Base-by-base conservation (phyloP, 92 coral and sea anemone species). In the Metridium senile region DNA sequence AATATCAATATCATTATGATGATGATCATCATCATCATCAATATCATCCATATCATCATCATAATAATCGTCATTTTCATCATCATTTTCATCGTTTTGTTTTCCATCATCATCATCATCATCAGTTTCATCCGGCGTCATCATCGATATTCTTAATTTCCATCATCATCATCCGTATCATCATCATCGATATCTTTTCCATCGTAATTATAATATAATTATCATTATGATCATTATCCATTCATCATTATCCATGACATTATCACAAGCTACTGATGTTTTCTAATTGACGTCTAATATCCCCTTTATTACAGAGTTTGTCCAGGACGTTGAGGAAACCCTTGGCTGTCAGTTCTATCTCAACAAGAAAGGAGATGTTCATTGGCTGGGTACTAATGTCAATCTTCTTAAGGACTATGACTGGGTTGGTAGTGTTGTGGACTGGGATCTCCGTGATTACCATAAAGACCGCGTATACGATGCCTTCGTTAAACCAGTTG, bases 261-360 rank as follows among this genome's bases (percentile, higher is more conserved):
- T n/a, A n/a, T n/a, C n/a, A n/a, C n/a, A n/a, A n/a, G n/a, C n/a
- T n/a, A n/a, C n/a, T n/a, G n/a, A n/a, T n/a, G n/a, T n/a, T n/a
- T n/a, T n/a, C n/a, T n/a, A n/a, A n/a, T n/a, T n/a, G n/a, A n/a
- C n/a, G n/a, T n/a, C n/a, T n/a, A n/a, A n/a, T n/a, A n/a, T n/a
- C n/a, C n/a, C n/a, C n/a, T n/a, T n/a, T n/a, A n/a, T n/a, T n/a
- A n/a, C n/a, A 77, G 86, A 80, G 59, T 82, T 84, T 43, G 61
- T 88, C 70, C 71, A 81, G 64, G 77, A 82, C 54, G 85, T 88
- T 1, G 73, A 77, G 17, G 85, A 87, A 23, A 85, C 88, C 35
- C 82, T 85, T 26, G 88, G 88, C 70, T 86, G 85, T 62, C 86
- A 81, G 68, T 88, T 88, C 78, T 88, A 88, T 80, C 83, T 84